phyloP scores from a whole-genome alignment of 2,888 invertebrate species.

The Sarcophaga caerulescens region DNA sequence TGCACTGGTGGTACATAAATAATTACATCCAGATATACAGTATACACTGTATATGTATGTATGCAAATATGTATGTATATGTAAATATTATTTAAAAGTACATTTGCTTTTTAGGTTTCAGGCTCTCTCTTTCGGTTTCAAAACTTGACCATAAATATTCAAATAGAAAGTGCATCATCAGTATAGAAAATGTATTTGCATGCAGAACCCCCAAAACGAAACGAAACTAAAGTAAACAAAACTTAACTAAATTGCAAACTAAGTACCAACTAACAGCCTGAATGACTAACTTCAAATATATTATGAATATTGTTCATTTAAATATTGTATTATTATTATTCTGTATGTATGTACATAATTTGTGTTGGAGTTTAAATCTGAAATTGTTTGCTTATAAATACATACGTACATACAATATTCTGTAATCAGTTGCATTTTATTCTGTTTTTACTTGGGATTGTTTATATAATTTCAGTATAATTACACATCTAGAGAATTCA shows the following conservation, averaged over 20 bases:
- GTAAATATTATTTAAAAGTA: constrained; percentile 6
- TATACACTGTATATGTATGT: too few relatives aligned
- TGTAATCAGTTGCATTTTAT: constrained; percentile 20
- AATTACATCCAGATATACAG: too few relatives aligned
- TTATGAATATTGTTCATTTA: too few relatives aligned
- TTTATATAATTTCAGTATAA: constrained; percentile 19
- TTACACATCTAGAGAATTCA: constrained; percentile 8
- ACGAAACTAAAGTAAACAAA: not conserved
- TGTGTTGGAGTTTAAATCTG: too few relatives aligned
- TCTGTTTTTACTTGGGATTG: constrained; percentile 11
- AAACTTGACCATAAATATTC: constrained; percentile 27
- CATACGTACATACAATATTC: not conserved
- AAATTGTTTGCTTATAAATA: too few relatives aligned
- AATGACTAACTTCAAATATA: too few relatives aligned
- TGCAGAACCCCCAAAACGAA: not conserved
- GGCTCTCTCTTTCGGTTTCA: not conserved
- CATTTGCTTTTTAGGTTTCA: constrained; percentile 1
- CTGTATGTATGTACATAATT: too few relatives aligned
- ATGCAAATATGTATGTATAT: not conserved
- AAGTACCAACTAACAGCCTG: constrained; percentile 14
- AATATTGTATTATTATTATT: too few relatives aligned
- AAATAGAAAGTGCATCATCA: constrained; percentile 6
- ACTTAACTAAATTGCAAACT: not conserved
- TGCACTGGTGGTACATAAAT: not conserved
- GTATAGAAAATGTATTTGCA: not conserved